Evolutionary conservation across 2,797 vertebrate genomes (phyloP).

Genomic region (Sebastes kiyomatsui): DNA sequence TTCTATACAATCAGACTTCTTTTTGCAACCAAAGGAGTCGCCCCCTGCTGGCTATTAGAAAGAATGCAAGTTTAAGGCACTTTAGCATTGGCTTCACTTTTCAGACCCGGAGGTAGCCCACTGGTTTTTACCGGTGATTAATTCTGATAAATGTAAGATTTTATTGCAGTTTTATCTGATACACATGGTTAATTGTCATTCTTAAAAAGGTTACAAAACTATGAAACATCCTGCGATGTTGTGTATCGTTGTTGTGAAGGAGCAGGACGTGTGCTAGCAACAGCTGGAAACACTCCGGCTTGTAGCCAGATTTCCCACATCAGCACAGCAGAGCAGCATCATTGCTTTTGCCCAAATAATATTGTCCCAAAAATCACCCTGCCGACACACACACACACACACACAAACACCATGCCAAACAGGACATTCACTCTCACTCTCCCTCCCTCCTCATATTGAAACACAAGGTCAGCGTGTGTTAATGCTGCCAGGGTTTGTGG

Average conservation of each 20-base stretch:
- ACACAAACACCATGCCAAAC: constrained; percentile 10
- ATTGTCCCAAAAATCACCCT: constrained; percentile 11
- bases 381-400: background rate
- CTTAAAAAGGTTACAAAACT: background rate
- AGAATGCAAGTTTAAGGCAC: no score
- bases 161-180: background rate
- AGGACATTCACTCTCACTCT: constrained; percentile 11
- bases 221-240: background rate
- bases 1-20: no score
- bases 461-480: constrained; percentile 67
- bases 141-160: background rate
- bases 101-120: no score
- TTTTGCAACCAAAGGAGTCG: no score
- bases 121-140: no score
- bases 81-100: no score
- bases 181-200: background rate
- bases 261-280: constrained; percentile 15
- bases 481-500: constrained; percentile 59
- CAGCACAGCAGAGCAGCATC: background rate
- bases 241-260: constrained; percentile 2
- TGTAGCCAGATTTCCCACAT: constrained; percentile 31
- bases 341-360: constrained; percentile 17
- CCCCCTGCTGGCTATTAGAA: no score
- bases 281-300: constrained; percentile 50
- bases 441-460: constrained; percentile 28